Evolutionary conservation across 2,888 invertebrate genomes (phyloP), one percentile per base, ranked within the genome.

Genomic region (Graphium colonna): DNA sequence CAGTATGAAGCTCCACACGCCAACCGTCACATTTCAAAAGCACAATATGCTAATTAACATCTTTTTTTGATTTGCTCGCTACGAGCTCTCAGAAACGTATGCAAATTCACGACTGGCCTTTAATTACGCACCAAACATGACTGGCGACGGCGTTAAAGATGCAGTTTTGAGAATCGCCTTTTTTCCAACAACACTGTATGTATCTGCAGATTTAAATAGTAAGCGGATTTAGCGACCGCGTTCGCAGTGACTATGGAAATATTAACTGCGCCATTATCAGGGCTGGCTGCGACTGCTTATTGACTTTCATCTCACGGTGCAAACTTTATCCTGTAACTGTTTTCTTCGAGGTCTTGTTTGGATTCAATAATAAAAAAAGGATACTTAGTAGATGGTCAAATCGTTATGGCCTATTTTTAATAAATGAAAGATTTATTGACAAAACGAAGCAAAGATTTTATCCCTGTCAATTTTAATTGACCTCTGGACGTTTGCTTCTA

Each of bases 11-110:
- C 77, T 72, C 72, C 71, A 75, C 80, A 82, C 82, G 78, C 82
- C 73, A 84, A 82, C 82, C 85, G 78, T 87, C 87, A 87, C 86
- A 84, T 84, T 85, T 87, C 82, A 83, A 84, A 87, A 87, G 82
- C 82, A 82, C 86, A 87, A 88, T 88, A 89, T 89, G 89, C 88
- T 88, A 88, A 89, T 89, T 88, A 88, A 82, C 79, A 80, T 74
- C 69, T 79, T 83, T 83, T 77, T 82, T 82, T 79, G 75, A 79
- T 79, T 79, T 77, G 75, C 75, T 65, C 21, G 21, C 82, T 81
- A 82, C 82, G 75, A 81, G 77, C 84, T 87, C 87, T 84, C 82
- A 76, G 86, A 85, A 85, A 79, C 77, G 81, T 69, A 85, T 88
- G 88, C 87, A 87, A 87, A 87, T 86, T 77, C 77, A 69, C 73